Evolutionary conservation across 2,113 vertebrate species (phyloP), one percentile per base, ranked within the genome.

Genomic region (Rhadina sibilatrix): DNA sequence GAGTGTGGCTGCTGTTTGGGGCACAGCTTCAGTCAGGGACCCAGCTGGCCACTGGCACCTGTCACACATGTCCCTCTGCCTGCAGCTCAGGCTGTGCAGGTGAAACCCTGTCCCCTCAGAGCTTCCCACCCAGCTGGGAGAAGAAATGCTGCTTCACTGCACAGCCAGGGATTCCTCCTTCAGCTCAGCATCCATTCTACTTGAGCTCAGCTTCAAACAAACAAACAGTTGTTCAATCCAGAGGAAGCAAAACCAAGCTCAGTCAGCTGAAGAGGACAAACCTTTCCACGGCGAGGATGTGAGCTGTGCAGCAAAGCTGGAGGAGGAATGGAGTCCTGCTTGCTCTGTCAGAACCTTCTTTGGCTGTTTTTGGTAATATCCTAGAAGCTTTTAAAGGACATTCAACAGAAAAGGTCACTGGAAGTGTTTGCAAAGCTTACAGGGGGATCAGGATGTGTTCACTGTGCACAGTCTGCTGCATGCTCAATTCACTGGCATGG

Each of bases 371-470:
- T 86, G 15, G 80, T 95, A 40, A 94, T 91, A 95, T 94, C 83
- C 56, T 91, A 65, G 94, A 96, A 96, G 66, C 89, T 81, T 91
- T 82, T 89, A 97, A 98, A 98, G 96, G 97, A 96, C 97, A 96
- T 93, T 93, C 71, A 96, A 89, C 91, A 93, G 76, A 97, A 97
- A 97, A 97, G 96, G 97, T 97, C 96, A 97, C 81, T 96, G 94
- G 76, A 83, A 89, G 93, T 97, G 96, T 98, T 97, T 98, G 91
- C 70, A 97, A 97, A 98, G 98, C 98, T 98, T 98, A 98, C 85
- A 52, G 85, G 81, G 81, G 97, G 94, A 94, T 97, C 93, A 96
- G 88, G 92, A 96, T 94, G 83, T 70, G 31, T 97, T 98, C 97
- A 97, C 95, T 89, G 52, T 97, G 95, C 93, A 94, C 95, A 97